phyloP scores from a whole-genome alignment of 2,797 vertebrate genomes.

The Microhierax caerulescens region DNA sequence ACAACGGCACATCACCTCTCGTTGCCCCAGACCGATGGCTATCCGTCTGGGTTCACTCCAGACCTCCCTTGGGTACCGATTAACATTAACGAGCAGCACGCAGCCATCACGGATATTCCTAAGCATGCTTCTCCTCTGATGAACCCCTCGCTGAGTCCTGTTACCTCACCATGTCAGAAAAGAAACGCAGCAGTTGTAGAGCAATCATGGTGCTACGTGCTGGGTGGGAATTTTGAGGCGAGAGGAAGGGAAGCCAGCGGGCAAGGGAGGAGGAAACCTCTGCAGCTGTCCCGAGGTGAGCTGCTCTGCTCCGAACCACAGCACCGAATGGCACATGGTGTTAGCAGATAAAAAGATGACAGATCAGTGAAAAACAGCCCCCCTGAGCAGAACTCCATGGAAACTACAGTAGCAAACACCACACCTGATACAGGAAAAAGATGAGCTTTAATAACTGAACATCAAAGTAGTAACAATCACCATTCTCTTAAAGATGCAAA shows the following conservation, averaged over 20 bases:
- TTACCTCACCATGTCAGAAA: not conserved
- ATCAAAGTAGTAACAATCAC: not conserved
- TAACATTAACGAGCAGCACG: not conserved
- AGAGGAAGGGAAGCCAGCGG: not conserved
- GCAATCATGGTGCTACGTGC: not conserved
- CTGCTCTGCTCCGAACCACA: not conserved
- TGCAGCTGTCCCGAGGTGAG: not conserved
- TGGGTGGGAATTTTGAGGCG: not conserved
- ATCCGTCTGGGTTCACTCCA: not conserved
- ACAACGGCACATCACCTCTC: not conserved
- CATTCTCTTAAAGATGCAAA: not conserved
- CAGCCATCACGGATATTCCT: not conserved
- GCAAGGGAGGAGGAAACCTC: not conserved
- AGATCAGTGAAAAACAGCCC: not conserved
- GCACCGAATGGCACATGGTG: fast-evolving
- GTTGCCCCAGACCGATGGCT: not conserved
- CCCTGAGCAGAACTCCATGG: not conserved
- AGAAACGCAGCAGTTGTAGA: fast-evolving
- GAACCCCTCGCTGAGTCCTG: not conserved
- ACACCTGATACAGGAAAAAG: not conserved
- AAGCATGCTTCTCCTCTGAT: not conserved
- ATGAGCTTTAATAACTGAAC: not conserved
- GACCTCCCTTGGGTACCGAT: not conserved
- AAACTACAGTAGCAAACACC: not conserved
- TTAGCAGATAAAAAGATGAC: not conserved